Percentiles rank a stretch among this genome's conserved stretches.
These are phyloP conservation scores for Cerceris rybyensis DNA, from an alignment of 2,888 invertebrate genomes.

Conservation along the genomic window DNA sequence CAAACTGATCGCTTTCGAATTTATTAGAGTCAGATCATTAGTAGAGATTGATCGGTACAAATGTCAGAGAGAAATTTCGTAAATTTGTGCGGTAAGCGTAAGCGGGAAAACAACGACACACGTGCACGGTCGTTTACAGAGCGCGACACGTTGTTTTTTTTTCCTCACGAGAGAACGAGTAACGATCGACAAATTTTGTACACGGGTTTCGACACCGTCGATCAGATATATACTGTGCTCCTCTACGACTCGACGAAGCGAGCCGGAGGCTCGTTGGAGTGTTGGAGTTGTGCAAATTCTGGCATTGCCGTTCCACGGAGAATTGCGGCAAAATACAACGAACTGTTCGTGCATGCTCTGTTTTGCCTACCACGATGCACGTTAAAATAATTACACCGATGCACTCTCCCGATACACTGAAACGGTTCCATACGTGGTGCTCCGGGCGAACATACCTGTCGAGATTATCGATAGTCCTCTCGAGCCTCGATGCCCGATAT, in stretches of 20 bases:
- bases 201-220: slow-evolving; percentile 49
- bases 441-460: slow-evolving; percentile 35
- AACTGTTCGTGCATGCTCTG: not conserved
- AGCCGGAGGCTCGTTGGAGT: not conserved
- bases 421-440: slow-evolving; percentile 4
- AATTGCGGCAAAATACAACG: slow-evolving; percentile 33
- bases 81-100: slow-evolving; percentile 11
- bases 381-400: slow-evolving; percentile 41
- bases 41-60: too few species aligned
- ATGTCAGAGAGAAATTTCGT: not conserved
- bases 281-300: slow-evolving; percentile 24
- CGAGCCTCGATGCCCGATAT: slow-evolving; percentile 9
- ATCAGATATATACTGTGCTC: slow-evolving; percentile 42
- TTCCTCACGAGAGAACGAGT: slow-evolving; percentile 40
- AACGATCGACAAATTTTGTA: slow-evolving; percentile 43
- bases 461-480: slow-evolving; percentile 26
- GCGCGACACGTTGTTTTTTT: slow-evolving; percentile 35
- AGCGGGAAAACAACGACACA: slow-evolving; percentile 5
- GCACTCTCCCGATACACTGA: slow-evolving; percentile 11
- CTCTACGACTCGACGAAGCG: slow-evolving; percentile 27
- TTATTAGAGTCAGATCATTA: too few species aligned
- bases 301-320: slow-evolving; percentile 15
- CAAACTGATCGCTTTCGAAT: not conserved
- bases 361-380: not conserved
- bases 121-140: slow-evolving; percentile 16